Evolutionary conservation across 2,113 vertebrate species (phyloP).

Genomic region (Orthonyx spaldingii): DNA sequence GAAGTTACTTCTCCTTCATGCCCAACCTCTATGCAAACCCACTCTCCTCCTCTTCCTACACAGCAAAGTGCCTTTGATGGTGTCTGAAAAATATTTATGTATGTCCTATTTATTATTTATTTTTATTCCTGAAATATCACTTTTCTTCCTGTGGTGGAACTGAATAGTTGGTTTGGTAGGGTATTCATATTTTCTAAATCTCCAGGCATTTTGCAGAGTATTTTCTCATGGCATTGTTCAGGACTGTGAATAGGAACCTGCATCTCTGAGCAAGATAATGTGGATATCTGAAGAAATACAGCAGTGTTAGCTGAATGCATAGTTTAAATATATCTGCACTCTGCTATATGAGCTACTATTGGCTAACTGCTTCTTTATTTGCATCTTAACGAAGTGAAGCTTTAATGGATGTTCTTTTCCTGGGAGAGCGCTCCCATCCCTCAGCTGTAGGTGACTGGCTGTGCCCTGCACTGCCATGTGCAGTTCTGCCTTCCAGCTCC

Average conservation of each 20-base stretch:
- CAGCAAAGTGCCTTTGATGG: neutral
- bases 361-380: neutral
- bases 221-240: neutral
- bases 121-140: neutral
- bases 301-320: neutral
- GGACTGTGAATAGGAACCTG: neutral
- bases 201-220: neutral
- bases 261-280: neutral
- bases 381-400: neutral
- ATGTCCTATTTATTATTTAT: neutral
- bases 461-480: neutral
- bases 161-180: neutral
- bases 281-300: neutral
- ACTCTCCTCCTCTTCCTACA: neutral
- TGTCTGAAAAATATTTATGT: neutral
- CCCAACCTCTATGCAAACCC: neutral
- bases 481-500: neutral
- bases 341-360: neutral
- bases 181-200: neutral
- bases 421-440: neutral
- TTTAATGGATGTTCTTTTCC: neutral
- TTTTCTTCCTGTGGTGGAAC: neutral
- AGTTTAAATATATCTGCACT: neutral
- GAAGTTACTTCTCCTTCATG: fast-evolving
- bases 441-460: neutral